phyloP scores from a whole-genome alignment of 2,113 vertebrate genomes.

The Nettapus auritus region DNA sequence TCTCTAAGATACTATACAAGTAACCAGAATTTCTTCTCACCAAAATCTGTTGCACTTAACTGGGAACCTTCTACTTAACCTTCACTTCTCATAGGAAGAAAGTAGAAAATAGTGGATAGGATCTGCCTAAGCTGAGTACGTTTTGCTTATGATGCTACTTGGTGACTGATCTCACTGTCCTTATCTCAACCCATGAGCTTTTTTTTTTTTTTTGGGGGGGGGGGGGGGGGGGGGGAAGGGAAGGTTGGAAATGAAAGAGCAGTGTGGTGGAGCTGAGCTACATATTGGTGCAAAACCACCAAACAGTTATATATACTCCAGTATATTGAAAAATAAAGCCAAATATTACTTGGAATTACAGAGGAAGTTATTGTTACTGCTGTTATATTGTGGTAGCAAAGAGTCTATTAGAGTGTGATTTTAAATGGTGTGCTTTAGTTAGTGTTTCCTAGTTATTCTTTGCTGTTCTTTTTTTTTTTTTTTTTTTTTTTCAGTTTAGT shows the following conservation, averaged over 20 bases:
- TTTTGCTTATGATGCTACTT: background rate
- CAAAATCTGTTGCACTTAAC: background rate
- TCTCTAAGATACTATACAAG: constrained; percentile 37
- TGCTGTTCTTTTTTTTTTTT: background rate
- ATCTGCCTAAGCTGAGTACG: background rate
- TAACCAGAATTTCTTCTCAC: background rate
- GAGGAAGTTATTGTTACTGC: background rate
- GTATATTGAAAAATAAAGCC: constrained; percentile 35
- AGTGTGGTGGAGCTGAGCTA: no score
- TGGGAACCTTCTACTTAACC: no score
- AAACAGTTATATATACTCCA: background rate
- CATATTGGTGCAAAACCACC: no score
- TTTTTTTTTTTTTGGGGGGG: no score
- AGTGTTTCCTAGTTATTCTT: background rate
- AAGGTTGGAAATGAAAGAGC: no score
- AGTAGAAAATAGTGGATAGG: background rate
- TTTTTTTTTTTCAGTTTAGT: background rate
- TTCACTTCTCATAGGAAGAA: no score
- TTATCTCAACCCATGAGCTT: background rate
- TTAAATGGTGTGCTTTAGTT: background rate
- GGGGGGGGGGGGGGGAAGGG: no score
- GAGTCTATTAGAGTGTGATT: background rate
- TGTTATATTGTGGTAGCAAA: background rate
- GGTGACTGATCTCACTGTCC: background rate
- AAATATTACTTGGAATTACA: background rate